A percentile compares a stretch with the other conserved stretches of the same genome.
These are phyloP conservation scores for Gymnopithys bicolor DNA, from an alignment of 2,797 vertebrate species.

Conservation along the genomic window DNA sequence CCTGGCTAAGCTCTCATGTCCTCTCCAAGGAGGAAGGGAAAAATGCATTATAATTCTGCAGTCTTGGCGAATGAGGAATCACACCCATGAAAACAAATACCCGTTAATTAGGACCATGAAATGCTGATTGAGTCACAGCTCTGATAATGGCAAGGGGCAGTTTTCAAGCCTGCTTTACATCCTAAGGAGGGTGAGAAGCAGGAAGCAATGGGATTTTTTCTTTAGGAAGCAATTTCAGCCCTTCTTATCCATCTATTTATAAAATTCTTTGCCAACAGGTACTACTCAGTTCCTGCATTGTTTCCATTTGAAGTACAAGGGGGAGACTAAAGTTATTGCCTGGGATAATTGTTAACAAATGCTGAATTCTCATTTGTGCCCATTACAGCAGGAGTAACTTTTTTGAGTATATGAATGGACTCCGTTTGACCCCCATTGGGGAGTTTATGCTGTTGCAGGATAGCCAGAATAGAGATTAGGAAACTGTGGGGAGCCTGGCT, in stretches of 20 bases:
- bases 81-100: slow-evolving; percentile 18
- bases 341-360: slow-evolving; percentile 41
- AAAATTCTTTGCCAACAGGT: slow-evolving; percentile 14
- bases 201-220: not conserved
- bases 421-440: not conserved
- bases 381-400: not conserved
- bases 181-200: fast-evolving
- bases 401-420: not conserved
- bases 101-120: not conserved
- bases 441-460: not conserved
- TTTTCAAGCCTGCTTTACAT: not conserved
- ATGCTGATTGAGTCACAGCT: not conserved
- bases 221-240: not conserved
- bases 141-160: not conserved
- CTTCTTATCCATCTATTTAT: not conserved
- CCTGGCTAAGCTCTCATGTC: not conserved
- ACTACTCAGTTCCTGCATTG: not conserved
- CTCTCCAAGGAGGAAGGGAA: slow-evolving; percentile 35
- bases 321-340: not conserved
- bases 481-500: not conserved
- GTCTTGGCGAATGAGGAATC: slow-evolving; percentile 42
- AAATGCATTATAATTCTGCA: not conserved
- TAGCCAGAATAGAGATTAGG: not conserved
- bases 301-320: not conserved
- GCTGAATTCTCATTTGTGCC: not conserved